Evolutionary conservation across 2,113 vertebrate species (phyloP), one percentile per base, ranked within the genome.

Genomic region (Misgurnus mizolepis): DNA sequence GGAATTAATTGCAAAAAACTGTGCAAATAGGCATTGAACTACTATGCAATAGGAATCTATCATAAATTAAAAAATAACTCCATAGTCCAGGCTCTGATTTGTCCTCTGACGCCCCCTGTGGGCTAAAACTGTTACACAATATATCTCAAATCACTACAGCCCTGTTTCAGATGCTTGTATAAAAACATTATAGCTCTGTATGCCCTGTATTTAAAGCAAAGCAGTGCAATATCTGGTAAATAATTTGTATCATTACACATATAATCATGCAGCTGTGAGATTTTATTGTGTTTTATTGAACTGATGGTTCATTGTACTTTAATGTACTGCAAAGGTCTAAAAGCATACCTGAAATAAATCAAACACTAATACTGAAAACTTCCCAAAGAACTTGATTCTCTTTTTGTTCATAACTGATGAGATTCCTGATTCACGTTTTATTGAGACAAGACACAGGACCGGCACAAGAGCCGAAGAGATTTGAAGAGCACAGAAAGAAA

Each of bases 101-200:
- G 55, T 56, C 15, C 39, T 60, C 55, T 58, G 55, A 40, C 39
- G 70, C 70, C 70, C 40, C 53, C 70, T 73, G 70, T 73, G 39
- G 39, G 70, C 7, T 71, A 22, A n/a, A 70, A 47, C 18, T 22
- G 10, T 18, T 53, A 68, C 14, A 53, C 0, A 22, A 14, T 40
- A 22, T 15, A 34, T 56, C 9, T 56, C 60, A 60, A 14, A 34
- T 34, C 27, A 2, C 27, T 34, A 34, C 27, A 34, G 49, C 49
- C 27, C 22, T 53, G 68, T 18, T 72, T 41, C 40, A 72, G 53
- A 72, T 58, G 39, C 50, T 71, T 71, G 34, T 53, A 11, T 71
- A 50, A 56, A 9, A 40, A 55, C 70, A 73, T 60, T 9, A 45
- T 22, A 58, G 17, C 10, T 18, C 39, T 73, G 9, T 43, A 60